Evolutionary conservation across 35 echinoderm and acorn worm species (phyloP), one percentile per base, ranked within the genome.

Genomic region (Diadema setosum): DNA sequence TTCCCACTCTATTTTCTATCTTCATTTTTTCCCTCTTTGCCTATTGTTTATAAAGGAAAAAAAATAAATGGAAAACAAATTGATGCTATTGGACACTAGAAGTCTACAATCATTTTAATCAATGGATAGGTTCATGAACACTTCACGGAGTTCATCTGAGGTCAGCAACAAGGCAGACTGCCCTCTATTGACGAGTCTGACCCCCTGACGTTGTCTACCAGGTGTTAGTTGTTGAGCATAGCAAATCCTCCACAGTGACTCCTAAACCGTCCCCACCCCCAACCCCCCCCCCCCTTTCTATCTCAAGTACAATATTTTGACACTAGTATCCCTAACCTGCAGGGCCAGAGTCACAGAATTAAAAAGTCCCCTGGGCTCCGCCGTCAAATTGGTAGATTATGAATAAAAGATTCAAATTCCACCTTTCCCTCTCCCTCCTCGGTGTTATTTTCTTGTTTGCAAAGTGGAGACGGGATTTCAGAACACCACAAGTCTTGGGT

Each of bases 181-280:
- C 63, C 63, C 63, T 67, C 63, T 67, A 15, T 67, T 67, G 63
- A 67, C 27, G n/a, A 29, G 26, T 4, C 63, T 67, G 63, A 67
- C 12, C n/a, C n/a, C n/a, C 63, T 67, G 63, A 67, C 37, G 63
- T 34, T 8, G 18, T 34, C 37, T 26, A 33, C 63, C 63, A 67
- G 63, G 63, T 67, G 63, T 67, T 67, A 67, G 12, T 67, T 67
- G 63, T 67, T 67, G 63, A 33, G n/a, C n/a, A n/a, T n/a, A n/a
- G n/a, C n/a, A n/a, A n/a, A n/a, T n/a, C n/a, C n/a, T n/a, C n/a
- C n/a, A n/a, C n/a, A n/a, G n/a, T n/a, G n/a, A 29, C 63, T 67
- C 26, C 26, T 18, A 67, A 67, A 33, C 63, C 7, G 30, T 67
- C 25, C 18, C 63, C 9, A 67, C 30, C 63, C 25, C 61, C n/a